phyloP scores from a whole-genome alignment of 2,113 vertebrate genomes.

The Holacanthus passer region DNA sequence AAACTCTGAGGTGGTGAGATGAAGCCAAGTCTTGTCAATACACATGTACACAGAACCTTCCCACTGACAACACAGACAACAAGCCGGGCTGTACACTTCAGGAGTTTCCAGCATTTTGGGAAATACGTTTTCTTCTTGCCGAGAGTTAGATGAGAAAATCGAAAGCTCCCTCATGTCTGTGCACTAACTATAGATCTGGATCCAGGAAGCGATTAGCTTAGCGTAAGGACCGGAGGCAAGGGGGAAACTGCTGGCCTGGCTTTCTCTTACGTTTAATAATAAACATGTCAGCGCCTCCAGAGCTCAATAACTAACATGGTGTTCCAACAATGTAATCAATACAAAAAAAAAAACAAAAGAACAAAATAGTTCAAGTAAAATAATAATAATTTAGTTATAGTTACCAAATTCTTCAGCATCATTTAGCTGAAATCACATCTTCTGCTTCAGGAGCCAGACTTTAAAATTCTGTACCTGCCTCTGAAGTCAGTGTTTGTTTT shows the following conservation, averaged over 20 bases:
- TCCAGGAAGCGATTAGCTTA: neutral
- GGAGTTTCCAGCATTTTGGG: neutral
- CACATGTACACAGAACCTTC: neutral
- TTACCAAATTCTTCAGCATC: neutral
- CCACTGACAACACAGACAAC: neutral
- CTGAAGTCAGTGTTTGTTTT: constrained; percentile 2
- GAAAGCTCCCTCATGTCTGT: neutral
- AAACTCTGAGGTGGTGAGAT: neutral
- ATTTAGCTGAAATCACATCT: neutral
- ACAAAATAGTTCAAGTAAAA: no score
- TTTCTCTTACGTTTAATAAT: neutral
- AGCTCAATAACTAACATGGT: neutral
- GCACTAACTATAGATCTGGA: neutral
- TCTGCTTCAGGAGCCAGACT: neutral
- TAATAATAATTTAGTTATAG: neutral
- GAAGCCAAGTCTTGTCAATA: neutral
- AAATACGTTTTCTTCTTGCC: neutral
- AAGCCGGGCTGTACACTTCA: neutral
- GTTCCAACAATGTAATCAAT: neutral
- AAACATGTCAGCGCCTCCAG: neutral
- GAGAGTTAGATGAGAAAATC: neutral
- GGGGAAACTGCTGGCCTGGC: neutral
- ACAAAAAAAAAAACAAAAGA: neutral
- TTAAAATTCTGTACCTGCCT: neutral
- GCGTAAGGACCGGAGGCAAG: neutral